A percentile compares a stretch with the other conserved stretches of the same genome.
phyloP scores from a whole-genome alignment of 2,888 invertebrate genomes.

The Neoascia interrupta region DNA sequence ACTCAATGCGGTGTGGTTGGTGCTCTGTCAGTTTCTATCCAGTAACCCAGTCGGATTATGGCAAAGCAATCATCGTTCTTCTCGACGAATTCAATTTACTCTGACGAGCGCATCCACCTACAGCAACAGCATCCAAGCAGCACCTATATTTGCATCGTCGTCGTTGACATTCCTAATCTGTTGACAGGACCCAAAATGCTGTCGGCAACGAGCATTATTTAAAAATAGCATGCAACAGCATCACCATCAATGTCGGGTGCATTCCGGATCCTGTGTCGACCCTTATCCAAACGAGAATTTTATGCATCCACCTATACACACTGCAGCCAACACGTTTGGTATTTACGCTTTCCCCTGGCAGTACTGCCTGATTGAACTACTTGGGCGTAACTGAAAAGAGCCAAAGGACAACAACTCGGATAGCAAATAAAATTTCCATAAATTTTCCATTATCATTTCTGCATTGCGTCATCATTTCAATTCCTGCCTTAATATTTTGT shows the following conservation, averaged over 20 bases:
- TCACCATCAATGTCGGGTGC: constrained; percentile 7
- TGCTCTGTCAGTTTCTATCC: constrained; percentile 28
- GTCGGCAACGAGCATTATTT: not conserved
- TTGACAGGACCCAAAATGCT: constrained; percentile 45
- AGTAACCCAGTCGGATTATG: constrained; percentile 51
- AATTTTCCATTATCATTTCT: constrained; percentile 61
- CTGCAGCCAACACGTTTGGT: not conserved
- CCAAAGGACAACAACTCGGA: constrained; percentile 9
- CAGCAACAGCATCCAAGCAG: too few species aligned
- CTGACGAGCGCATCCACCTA: too few species aligned
- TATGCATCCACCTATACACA: constrained; percentile 1
- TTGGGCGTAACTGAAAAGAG: constrained; percentile 16
- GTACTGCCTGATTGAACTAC: not conserved
- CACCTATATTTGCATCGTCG: constrained; percentile 26
- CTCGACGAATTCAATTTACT: constrained; percentile 58
- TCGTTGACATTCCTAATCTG: constrained; percentile 61
- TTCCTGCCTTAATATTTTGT: constrained; percentile 54
- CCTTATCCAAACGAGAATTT: constrained; percentile 2
- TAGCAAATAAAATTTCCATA: constrained; percentile 58
- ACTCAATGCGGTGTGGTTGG: constrained; percentile 31
- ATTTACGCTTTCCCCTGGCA: not conserved
- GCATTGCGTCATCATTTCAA: constrained; percentile 62
- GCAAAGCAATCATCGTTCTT: constrained; percentile 41
- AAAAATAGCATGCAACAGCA: constrained; percentile 43
- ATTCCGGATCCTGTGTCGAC: constrained; percentile 18